A percentile compares a stretch with the other conserved stretches of the same genome.
Evolutionary conservation across 2,113 vertebrate genomes (phyloP).

Genomic region (Chauna torquata): DNA sequence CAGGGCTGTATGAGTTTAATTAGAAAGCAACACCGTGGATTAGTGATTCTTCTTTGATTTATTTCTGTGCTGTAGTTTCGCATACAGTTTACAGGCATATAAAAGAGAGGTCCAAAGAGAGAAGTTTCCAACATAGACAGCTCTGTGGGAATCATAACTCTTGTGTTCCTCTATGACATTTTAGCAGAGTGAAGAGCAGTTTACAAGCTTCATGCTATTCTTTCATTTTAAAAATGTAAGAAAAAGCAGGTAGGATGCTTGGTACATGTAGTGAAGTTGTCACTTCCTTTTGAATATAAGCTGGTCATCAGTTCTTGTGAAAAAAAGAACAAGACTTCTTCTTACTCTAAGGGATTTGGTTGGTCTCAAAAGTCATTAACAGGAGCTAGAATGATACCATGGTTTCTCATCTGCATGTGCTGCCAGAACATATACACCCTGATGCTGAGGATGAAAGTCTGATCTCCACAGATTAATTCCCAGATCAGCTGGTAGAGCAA

Average conservation of each 20-base stretch:
- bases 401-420: accelerated
- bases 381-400: neutral
- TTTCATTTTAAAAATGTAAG: neutral
- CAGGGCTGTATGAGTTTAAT: accelerated
- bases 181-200: neutral
- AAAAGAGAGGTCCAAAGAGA: too few species aligned
- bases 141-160: accelerated
- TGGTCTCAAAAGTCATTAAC: neutral
- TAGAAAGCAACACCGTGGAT: accelerated
- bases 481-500: neutral
- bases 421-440: neutral
- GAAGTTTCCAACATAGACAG: neutral
- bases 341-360: too few species aligned
- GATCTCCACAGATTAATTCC: neutral
- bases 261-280: accelerated
- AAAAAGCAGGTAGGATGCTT: neutral
- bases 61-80: neutral
- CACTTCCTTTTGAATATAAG: neutral
- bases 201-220: accelerated
- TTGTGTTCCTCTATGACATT: accelerated
- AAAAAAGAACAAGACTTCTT: neutral
- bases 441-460: neutral
- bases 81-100: accelerated
- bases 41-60: neutral
- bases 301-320: neutral